Conservation (phyloP, 2,888 invertebrate species). For the Nomada fucata region DNA sequence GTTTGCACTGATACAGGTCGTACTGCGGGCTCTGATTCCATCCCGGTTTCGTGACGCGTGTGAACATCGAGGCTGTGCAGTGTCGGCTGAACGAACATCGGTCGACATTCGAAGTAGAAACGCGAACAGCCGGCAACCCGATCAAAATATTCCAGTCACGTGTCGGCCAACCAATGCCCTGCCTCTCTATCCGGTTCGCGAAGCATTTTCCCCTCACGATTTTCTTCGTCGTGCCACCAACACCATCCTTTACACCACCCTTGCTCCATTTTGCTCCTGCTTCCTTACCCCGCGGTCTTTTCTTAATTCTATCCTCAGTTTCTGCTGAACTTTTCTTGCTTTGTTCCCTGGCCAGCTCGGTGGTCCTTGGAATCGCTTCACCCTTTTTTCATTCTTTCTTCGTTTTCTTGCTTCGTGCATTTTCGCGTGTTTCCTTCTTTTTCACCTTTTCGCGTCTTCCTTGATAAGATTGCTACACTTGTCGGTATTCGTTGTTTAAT, state of each 20-base stretch:
- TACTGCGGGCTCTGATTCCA: constrained; percentile 65
- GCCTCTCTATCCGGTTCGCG: constrained; percentile 74
- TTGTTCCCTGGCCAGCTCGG: neutral
- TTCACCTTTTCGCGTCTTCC: neutral
- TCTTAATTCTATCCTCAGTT: constrained; percentile 21
- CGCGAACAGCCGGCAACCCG: constrained; percentile 48
- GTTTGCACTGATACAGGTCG: constrained; percentile 38
- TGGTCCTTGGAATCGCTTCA: neutral
- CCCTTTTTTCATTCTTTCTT: too few relatives aligned
- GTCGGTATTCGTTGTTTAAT: too few relatives aligned
- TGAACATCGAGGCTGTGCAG: constrained; percentile 32
- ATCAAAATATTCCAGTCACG: constrained; percentile 79
- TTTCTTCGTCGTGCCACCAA: constrained; percentile 43
- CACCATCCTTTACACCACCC: constrained; percentile 19
- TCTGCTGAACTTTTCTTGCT: neutral
- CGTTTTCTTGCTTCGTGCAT: neutral
- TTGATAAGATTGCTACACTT: too few relatives aligned
- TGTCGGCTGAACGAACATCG: constrained; percentile 60
- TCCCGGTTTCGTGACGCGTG: constrained; percentile 47
- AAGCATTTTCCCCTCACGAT: constrained; percentile 64
- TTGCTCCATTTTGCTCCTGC: neutral
- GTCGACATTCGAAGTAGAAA: constrained; percentile 65
- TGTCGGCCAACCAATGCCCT: constrained; percentile 75
- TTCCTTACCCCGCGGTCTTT: neutral
- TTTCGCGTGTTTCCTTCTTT: too few relatives aligned